These are phyloP conservation scores for Melangyna quadrimaculata DNA, from an alignment of 2,888 invertebrate species.

Conservation along the genomic window DNA sequence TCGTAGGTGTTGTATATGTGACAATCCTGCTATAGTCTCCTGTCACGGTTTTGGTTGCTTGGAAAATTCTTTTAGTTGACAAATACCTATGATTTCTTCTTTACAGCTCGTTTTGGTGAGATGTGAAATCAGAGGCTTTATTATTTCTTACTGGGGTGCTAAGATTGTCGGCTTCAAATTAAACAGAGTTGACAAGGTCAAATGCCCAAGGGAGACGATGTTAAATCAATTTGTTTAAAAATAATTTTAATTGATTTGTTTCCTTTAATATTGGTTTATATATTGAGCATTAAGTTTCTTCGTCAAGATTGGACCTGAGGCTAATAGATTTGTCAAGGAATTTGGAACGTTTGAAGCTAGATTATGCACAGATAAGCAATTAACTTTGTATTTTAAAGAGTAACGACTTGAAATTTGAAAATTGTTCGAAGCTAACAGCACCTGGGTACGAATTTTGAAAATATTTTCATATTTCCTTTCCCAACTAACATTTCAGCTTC, in stretches of 20 bases:
- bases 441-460: neutral
- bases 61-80: conserved; percentile 26
- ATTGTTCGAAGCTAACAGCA: neutral
- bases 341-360: neutral
- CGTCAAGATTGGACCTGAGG: neutral
- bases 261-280: neutral
- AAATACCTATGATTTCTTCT: conserved; percentile 4
- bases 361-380: neutral
- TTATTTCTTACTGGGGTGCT: conserved; percentile 34
- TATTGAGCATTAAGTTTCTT: neutral
- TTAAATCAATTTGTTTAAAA: conserved; percentile 7
- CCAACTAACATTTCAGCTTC: no score
- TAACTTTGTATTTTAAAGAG: neutral
- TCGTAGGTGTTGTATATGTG: conserved; percentile 15
- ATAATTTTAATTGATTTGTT: conserved; percentile 18
- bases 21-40: conserved; percentile 21
- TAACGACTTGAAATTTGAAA: neutral
- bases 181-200: conserved; percentile 44
- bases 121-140: conserved; percentile 38
- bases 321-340: neutral
- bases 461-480: neutral
- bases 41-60: conserved; percentile 3
- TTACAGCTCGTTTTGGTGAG: conserved; percentile 5
- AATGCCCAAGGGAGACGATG: conserved; percentile 31
- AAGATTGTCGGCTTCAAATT: conserved; percentile 44